Percentiles rank a stretch among this genome's conserved stretches.
Evolutionary conservation across 92 coral and sea anemone species (phyloP).

Genomic region (Epizoanthus illoricatus): DNA sequence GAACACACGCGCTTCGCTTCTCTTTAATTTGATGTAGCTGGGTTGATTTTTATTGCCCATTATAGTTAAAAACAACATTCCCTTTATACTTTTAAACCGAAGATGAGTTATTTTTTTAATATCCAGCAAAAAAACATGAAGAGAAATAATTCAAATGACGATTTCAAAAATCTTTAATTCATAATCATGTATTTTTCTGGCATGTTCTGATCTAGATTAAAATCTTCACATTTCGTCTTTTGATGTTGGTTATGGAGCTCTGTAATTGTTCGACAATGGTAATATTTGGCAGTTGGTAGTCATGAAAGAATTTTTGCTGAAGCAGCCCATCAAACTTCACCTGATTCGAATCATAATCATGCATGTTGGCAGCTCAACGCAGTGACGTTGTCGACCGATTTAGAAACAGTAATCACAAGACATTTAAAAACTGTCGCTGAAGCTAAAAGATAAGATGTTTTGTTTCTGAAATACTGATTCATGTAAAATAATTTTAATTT

Average conservation of each 20-base stretch:
- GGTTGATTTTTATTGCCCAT: too few relatives aligned
- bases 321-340: too few relatives aligned
- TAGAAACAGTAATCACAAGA: neutral
- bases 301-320: neutral
- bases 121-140: too few relatives aligned
- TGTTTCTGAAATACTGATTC: too few relatives aligned
- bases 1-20: neutral
- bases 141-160: neutral
- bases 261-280: neutral
- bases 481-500: too few relatives aligned
- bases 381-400: conserved; percentile 27
- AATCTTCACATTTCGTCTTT: neutral
- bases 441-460: too few relatives aligned
- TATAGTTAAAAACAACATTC: too few relatives aligned
- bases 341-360: too few relatives aligned
- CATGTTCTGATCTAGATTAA: neutral
- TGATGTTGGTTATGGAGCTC: neutral
- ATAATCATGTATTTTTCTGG: conserved; percentile 1
- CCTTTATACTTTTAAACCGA: too few relatives aligned
- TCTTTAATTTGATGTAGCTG: too few relatives aligned
- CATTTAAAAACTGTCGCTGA: too few relatives aligned
- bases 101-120: too few relatives aligned
- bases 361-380: neutral
- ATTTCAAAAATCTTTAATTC: neutral
- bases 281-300: neutral